Base-by-base conservation (phyloP, 1,140 invertebrate species). In the Marisa cornuarietis region DNA sequence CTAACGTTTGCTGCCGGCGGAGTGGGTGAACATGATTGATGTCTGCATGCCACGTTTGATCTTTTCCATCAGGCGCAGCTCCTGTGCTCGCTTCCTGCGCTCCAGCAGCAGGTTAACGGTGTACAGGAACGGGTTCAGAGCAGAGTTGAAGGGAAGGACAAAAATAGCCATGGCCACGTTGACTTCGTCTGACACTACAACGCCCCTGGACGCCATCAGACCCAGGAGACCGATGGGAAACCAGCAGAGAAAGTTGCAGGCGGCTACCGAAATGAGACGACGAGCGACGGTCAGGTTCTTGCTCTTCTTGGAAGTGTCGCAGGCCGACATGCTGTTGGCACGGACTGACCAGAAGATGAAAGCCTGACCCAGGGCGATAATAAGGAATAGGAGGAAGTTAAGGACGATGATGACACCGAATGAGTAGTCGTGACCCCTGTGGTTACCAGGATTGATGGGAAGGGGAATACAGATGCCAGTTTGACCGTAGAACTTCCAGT, bases 91-190 rank as follows among this genome's bases (percentile, higher is more conserved):
- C 54, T 18, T 11, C 54, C 3, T 58, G 54, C 54, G 54, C 54
- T 58, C 54, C 16, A 58, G 54, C 54, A 58, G 54, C 54, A 58
- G 54, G 54, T 58, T 58, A 58, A 58, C 16, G 8, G 79, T 83
- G 61, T 83, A 83, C 16, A 83, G 62, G 62, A 83, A 42, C 20
- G 82, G 82, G 49, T 83, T 81, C 0, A 83, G 58, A 51, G 82
- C 79, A 10, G 82, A 83, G 52, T 83, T 83, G 13, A 83, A n/a
- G n/a, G 82, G 82, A 13, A 83, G 71, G 20, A 83, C 71, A 26
- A 81, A 78, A n/a, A 83, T 79, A 0, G 76, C 76, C 4, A 73
- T 81, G 79, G 79, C 80, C 24, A 76, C 79, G 85, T 95, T 94
- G 51, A 94, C 88, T 85, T 94, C 69, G 20, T 58, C 49, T 7